Evolutionary conservation across 2,113 vertebrate species (phyloP).

Genomic region (Hypomesus transpacificus): DNA sequence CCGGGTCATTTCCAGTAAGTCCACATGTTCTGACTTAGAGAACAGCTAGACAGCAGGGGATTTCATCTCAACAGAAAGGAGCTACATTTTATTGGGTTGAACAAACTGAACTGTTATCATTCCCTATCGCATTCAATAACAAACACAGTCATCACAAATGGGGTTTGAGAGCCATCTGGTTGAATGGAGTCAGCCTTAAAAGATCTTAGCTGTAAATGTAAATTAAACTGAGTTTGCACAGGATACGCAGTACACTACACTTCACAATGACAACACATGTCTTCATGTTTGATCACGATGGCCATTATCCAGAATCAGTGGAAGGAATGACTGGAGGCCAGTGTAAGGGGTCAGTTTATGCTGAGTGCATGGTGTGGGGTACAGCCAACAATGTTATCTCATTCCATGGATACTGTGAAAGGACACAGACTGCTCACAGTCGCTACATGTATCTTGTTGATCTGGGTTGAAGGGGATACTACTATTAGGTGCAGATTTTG

Average conservation of each 20-base stretch:
- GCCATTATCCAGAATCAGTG: not conserved
- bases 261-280: not conserved
- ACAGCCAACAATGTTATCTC: no score
- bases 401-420: no score
- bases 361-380: not conserved
- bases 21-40: no score
- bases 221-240: not conserved
- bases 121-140: not conserved
- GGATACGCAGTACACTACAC: not conserved
- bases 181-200: not conserved
- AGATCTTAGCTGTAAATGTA: not conserved
- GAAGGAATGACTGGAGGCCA: no score
- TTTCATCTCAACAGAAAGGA: not conserved
- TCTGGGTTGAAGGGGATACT: no score
- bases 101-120: slow-evolving; percentile 14
- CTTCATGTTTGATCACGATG: not conserved
- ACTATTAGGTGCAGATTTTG: no score
- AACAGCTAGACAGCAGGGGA: not conserved
- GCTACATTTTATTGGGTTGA: not conserved
- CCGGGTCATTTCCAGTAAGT: no score
- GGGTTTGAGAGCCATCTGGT: not conserved
- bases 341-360: not conserved
- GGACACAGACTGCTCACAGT: no score
- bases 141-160: not conserved
- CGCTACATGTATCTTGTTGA: no score